A percentile compares a stretch with the other conserved stretches of the same genome.
Conservation (phyloP, 2,797 vertebrate species). For the Catharus ustulatus region DNA sequence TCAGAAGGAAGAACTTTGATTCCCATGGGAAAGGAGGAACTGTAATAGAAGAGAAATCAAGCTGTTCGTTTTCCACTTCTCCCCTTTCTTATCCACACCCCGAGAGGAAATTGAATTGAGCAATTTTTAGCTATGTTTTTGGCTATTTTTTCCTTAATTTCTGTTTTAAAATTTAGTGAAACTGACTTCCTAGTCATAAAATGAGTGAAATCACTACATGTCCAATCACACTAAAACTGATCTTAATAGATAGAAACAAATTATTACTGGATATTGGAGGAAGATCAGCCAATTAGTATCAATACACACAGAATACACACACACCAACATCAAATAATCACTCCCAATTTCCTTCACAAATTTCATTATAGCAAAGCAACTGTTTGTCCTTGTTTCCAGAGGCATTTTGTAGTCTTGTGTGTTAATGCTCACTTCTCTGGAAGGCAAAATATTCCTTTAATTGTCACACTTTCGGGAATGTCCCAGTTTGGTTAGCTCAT, state of each 20-base stretch:
- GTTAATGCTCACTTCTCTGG: neutral
- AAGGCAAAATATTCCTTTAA: neutral
- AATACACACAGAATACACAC: neutral
- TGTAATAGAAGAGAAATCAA: neutral
- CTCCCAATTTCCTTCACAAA: slow-evolving; percentile 10
- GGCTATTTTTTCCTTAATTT: neutral
- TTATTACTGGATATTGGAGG: neutral
- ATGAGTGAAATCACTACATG: neutral
- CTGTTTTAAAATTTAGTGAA: neutral
- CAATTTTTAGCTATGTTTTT: neutral
- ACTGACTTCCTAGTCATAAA: neutral
- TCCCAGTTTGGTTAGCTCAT: neutral
- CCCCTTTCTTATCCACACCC: neutral
- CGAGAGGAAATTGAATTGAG: neutral
- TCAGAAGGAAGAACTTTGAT: neutral
- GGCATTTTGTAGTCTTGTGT: neutral
- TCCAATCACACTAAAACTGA: neutral
- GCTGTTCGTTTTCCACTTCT: neutral
- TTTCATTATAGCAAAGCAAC: neutral
- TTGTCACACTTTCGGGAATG: fast-evolving
- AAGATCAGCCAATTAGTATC: neutral
- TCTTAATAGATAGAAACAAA: neutral
- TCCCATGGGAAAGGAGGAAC: neutral
- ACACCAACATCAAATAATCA: neutral
- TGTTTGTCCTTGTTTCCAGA: neutral